Base-by-base conservation (phyloP, 2,113 vertebrate genomes). In the Rhinopomastus cyanomelas region DNA sequence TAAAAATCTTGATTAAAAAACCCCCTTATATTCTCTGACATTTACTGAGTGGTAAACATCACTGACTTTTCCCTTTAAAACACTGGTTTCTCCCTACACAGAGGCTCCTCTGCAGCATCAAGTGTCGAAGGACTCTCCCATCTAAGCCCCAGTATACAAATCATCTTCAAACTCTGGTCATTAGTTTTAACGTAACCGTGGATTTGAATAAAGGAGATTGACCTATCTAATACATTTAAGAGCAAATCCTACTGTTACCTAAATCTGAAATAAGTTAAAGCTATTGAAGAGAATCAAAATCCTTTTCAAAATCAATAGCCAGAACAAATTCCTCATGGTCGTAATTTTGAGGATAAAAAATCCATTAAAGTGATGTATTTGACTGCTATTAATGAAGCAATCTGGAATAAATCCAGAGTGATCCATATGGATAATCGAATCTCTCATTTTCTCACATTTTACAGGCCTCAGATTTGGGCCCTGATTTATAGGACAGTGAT, bases 1-100 rank as follows among this genome's bases (percentile, higher is more conserved):
- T 93, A 93, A 96, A 92, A 96, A 96, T 89, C 94, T 97, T 96
- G 95, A 83, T 96, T 97, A 96, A 96, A 96, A 95, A 97, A 96
- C 96, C 56, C 89, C 77, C 39, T 42, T 60, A 48, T 90, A 65
- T 51, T 81, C 73, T 92, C 64, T 59, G 85, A 55, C 91, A 91
- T 83, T 37, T 65, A 53, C 68, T 91, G 61, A 93, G 88, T 57
- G 30, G 67, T 83, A 95, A 94, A 92, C 69, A 86, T 72, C 56
- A 62, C 78, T 64, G 74, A 85, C 26, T 86, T 81, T 71, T 52
- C 51, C 46, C 53, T 93, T 81, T 81, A 68, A 93, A 87, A 44
- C 51, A 82, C 37, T 23, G 37, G 69, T 85, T 85, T 81, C 23
- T 71, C 67, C 56, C 46, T 53, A 88, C 91, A 93, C 74, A 95